These are phyloP conservation scores for Calliopum simillimum DNA, from an alignment of 2,888 invertebrate genomes.

Conservation along the genomic window DNA sequence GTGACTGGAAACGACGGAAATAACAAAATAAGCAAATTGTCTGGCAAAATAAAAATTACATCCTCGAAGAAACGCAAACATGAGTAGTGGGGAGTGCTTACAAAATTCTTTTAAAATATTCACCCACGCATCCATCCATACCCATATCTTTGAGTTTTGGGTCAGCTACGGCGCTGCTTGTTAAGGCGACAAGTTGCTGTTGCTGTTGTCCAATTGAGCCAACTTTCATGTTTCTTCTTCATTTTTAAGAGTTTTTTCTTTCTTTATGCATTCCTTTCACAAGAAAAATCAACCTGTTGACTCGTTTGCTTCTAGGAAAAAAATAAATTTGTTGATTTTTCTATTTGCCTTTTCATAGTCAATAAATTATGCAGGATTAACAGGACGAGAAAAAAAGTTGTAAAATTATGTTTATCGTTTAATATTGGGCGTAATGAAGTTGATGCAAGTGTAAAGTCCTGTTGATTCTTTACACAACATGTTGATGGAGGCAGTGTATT, in stretches of 20 bases:
- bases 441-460: constrained; percentile 25
- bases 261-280: not conserved
- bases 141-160: constrained; percentile 23
- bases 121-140: constrained; percentile 12
- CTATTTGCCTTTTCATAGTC: constrained; percentile 34
- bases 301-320: constrained; percentile 29
- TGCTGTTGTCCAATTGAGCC: not conserved
- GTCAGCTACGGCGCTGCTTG: constrained; percentile 30
- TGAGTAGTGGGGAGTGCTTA: not conserved
- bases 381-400: constrained; percentile 39
- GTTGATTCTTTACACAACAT: constrained; percentile 18
- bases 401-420: constrained; percentile 41
- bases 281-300: constrained; percentile 46
- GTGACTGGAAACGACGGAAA: constrained; percentile 59
- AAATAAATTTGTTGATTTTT: constrained; percentile 42
- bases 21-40: constrained; percentile 68
- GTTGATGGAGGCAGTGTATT: too few species aligned
- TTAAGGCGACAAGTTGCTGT: constrained; percentile 20
- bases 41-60: constrained; percentile 67
- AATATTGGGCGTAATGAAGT: constrained; percentile 31
- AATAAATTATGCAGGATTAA: constrained; percentile 48
- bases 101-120: constrained; percentile 44
- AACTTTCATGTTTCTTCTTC: not conserved
- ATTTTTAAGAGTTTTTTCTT: constrained; percentile 2
- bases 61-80: constrained; percentile 53